Evolutionary conservation across 2,113 vertebrate genomes (phyloP).

Genomic region (Monopterus albus): DNA sequence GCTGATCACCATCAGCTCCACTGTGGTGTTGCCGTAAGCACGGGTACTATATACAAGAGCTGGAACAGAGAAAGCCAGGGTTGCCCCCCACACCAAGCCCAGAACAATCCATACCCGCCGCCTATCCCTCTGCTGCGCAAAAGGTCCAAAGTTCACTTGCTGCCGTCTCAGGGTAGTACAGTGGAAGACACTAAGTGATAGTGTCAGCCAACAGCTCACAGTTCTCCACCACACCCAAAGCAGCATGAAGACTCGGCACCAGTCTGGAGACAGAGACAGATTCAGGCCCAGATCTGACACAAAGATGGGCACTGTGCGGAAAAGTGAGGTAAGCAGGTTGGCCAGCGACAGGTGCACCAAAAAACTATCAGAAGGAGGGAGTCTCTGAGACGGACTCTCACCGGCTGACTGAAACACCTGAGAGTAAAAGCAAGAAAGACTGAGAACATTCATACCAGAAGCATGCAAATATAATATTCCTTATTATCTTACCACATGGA

Average conservation of each 20-base stretch:
- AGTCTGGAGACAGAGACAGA: conserved; percentile 72
- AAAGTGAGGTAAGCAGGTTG: conserved; percentile 83
- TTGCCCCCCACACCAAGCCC: conserved; percentile 77
- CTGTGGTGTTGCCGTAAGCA: conserved; percentile 74
- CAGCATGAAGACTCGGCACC: conserved; percentile 85
- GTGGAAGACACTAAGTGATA: conserved; percentile 83
- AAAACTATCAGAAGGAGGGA: conserved; percentile 79
- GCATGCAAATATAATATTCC: background rate
- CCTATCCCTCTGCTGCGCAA: conserved; percentile 70
- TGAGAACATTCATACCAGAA: background rate
- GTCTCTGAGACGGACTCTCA: conserved; percentile 59
- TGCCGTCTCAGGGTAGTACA: conserved; percentile 77
- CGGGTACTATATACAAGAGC: conserved; percentile 78
- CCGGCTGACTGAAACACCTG: conserved; percentile 78
- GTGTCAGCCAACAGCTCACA: conserved; percentile 83
- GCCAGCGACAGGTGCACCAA: conserved; percentile 83
- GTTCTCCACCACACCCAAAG: conserved; percentile 86
- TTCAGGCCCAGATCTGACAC: conserved; percentile 81
- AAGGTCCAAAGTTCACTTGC: conserved; percentile 61
- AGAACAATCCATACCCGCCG: conserved; percentile 66
- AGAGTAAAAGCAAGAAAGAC: conserved; percentile 3
- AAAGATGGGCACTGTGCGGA: conserved; percentile 84
- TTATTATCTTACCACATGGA: conserved; percentile 78
- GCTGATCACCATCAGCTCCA: conserved; percentile 85
- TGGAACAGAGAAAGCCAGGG: conserved; percentile 78